These are phyloP conservation scores for Polia nebulosa DNA, from an alignment of 2,888 invertebrate species.

Conservation along the genomic window DNA sequence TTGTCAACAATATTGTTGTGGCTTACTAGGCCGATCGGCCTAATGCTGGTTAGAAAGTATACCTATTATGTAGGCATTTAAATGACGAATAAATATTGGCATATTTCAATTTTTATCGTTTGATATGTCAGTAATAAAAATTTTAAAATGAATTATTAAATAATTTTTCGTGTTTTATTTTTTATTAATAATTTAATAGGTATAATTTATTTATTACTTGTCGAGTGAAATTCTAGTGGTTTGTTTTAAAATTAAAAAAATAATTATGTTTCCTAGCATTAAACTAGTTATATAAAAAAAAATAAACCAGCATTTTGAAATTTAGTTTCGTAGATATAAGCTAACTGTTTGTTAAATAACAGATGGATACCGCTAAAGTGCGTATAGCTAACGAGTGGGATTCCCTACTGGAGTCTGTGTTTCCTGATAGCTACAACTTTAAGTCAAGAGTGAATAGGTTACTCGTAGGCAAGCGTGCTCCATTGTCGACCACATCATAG, in stretches of 20 bases:
- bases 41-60: slow-evolving; percentile 55
- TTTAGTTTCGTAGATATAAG: no score
- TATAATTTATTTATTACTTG: slow-evolving; percentile 23
- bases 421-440: no score
- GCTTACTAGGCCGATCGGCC: slow-evolving; percentile 11
- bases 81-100: slow-evolving; percentile 41
- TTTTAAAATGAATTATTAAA: slow-evolving; percentile 17
- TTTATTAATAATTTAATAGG: slow-evolving; percentile 19
- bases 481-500: no score
- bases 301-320: no score
- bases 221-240: slow-evolving; percentile 13
- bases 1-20: slow-evolving; percentile 32
- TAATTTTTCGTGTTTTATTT: slow-evolving; percentile 21
- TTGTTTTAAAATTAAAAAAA: neutral
- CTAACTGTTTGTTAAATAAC: no score
- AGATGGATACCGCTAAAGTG: no score
- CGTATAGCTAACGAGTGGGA: no score
- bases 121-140: slow-evolving; percentile 21
- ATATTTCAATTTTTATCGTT: slow-evolving; percentile 33
- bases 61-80: slow-evolving; percentile 15
- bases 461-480: no score
- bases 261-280: no score
- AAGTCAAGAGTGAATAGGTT: no score
- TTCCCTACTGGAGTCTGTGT: no score
- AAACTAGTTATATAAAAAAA: no score